A percentile compares a stretch with the other conserved stretches of the same genome.
Conservation (phyloP, 37 sponge, comb jelly and placozoan genomes). For the Ianthella basta region DNA sequence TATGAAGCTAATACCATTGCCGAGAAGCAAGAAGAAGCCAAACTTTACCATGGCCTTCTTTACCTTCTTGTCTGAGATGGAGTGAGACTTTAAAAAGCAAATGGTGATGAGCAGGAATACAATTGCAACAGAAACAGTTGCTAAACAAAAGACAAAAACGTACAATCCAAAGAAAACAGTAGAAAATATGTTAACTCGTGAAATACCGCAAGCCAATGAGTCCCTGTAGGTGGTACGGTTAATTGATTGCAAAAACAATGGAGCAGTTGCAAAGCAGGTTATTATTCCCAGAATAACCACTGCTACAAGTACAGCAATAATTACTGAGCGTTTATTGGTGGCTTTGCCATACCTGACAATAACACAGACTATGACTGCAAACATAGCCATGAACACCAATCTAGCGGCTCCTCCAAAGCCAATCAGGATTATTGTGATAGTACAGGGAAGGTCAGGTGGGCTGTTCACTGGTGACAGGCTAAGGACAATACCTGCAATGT, state of each 20-base stretch:
- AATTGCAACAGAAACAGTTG: background rate
- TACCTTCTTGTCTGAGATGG: background rate
- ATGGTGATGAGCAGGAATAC: background rate
- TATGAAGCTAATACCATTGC: background rate
- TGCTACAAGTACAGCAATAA: background rate
- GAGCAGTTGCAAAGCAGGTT: background rate
- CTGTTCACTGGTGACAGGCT: background rate
- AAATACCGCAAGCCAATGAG: background rate
- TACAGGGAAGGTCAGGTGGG: background rate
- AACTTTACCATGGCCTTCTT: conserved; percentile 21
- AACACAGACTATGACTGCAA: background rate
- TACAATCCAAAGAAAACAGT: background rate
- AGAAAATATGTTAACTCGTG: background rate
- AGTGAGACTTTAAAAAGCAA: background rate
- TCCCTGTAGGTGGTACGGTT: background rate
- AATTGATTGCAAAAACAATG: background rate
- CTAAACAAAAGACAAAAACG: background rate
- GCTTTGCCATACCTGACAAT: background rate
- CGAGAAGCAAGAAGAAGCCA: background rate
- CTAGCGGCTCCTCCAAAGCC: background rate
- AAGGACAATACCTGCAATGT: conserved; percentile 10
- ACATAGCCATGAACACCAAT: background rate
- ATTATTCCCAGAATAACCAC: background rate
- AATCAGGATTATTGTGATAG: background rate
- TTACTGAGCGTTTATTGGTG: no score